Evolutionary conservation across 1,140 invertebrate species (phyloP), one percentile per base, ranked within the genome.

Genomic region (Zaprionus davidi): DNA sequence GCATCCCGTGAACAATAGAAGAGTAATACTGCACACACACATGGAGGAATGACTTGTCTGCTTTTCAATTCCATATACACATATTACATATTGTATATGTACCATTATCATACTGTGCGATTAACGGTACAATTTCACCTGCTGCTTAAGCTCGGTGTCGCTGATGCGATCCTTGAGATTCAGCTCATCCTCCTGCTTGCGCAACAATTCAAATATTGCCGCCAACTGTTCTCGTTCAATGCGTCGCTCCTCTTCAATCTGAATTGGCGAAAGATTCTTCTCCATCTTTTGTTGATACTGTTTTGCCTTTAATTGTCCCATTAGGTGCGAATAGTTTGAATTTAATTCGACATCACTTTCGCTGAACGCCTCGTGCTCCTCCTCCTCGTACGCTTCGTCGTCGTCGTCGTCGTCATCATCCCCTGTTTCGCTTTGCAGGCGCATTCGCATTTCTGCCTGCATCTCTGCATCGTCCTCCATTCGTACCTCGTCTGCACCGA

Each of bases 141-240:
- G 91, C n/a, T 88, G 76, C 36, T 83, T 86, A 15, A 92, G 78
- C 57, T 92, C 91, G 24, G 60, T 63, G 26, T 92, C 91, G 49
- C 91, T 91, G 1, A 92, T 92, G 5, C 84, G 81, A 75, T 92
- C 91, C 44, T 90, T 88, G 9, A 87, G 86, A 71, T 92, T 92
- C 3, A 92, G 26, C 67, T 92, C 91, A 17, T 79, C 77, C 41
- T 92, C 91, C 58, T 92, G 91, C 44, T 82, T 91, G 31, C 91
- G 90, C 24, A 92, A 58, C 2, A 92, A 60, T 20, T 92, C 91
- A 51, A 91, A 92, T 26, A 92, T 92, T 3, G 88, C 91, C 3
- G 91, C 82, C 57, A 92, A 62, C 56, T 92, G 91, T 65, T 92
- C 82, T 4, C 88, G 73, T 57, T 92, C 91, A 22, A 92, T 92